Evolutionary conservation across 2,113 vertebrate species (phyloP), one percentile per base, ranked within the genome.

Genomic region (Oreocharis arfaki): DNA sequence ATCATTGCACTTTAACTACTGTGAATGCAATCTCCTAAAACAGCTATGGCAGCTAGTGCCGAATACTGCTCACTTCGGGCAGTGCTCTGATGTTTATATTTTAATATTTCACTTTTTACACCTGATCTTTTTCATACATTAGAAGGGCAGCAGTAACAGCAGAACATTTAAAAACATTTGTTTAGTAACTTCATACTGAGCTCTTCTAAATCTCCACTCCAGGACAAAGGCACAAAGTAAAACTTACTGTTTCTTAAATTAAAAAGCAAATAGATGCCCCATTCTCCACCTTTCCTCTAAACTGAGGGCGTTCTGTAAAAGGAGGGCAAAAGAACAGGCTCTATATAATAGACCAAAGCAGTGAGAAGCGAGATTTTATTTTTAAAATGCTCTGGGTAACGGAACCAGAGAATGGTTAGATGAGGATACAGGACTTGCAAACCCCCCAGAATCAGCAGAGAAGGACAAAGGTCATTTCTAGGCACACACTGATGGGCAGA

Each of bases 391-490:
- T 75, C 41, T 67, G n/a, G 28, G 24, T 35, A 55, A 61, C 19
- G 10, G 21, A n/a, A 65, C 11, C 23, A 57, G 41, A 13, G 77
- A 11, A 35, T n/a, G n/a, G n/a, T n/a, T n/a, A n/a, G n/a, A n/a
- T 18, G 16, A 76, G 20, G 50, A 52, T 4, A 44, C 1, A 50
- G 47, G 16, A 30, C 7, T 42, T 69, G 35, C 39, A 89, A 80
- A 41, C 3, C 6, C 28, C 47, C 17, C 22, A 32, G 15, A 67
- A 42, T 2, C 8, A 15, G 59, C 59, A 75, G 47, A 85, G 17
- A 37, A 57, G 6, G 27, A 67, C 3, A 3, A 27, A 41, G 47
- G 44, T 5, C 0, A 0, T 44, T 70, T 67, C 47, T 21, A 28
- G 35, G 52, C 39, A n/a, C 71, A 11, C 0, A 0, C 10, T 53